These are phyloP conservation scores for Dromococcyx pavoninus DNA, from an alignment of 2,797 vertebrate species.

Conservation along the genomic window DNA sequence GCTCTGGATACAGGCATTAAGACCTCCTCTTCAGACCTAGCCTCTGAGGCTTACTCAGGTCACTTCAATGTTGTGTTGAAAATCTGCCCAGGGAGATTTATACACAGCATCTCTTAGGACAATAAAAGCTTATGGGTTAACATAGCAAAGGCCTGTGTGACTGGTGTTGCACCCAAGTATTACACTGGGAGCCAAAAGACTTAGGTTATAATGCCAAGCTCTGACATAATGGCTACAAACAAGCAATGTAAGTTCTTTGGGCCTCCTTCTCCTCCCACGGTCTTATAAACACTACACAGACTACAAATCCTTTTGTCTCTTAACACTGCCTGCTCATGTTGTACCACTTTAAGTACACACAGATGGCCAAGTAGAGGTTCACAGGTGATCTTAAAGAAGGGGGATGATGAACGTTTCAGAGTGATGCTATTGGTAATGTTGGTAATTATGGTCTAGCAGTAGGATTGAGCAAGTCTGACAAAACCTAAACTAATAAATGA, in stretches of 20 bases:
- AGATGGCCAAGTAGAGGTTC: background rate
- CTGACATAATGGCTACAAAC: background rate
- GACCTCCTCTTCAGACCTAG: background rate
- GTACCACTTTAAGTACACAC: background rate
- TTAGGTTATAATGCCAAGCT: background rate
- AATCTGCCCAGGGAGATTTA: background rate
- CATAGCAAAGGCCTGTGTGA: background rate
- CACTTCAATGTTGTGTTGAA: background rate
- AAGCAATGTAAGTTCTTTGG: background rate
- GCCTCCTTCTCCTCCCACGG: background rate
- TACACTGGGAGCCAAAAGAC: background rate
- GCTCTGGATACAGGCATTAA: fast-evolving
- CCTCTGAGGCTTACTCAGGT: background rate
- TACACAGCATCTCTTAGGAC: background rate
- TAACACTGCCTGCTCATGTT: fast-evolving
- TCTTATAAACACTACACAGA: background rate
- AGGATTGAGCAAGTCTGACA: background rate
- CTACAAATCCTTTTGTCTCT: background rate
- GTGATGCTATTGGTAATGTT: background rate
- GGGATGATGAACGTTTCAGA: background rate
- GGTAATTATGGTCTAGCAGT: background rate
- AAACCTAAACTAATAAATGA: background rate
- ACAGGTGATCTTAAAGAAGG: background rate
- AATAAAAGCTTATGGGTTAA: background rate
- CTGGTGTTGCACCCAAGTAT: background rate